phyloP scores from a whole-genome alignment of 2,888 invertebrate species.

The Steromphala cineraria region DNA sequence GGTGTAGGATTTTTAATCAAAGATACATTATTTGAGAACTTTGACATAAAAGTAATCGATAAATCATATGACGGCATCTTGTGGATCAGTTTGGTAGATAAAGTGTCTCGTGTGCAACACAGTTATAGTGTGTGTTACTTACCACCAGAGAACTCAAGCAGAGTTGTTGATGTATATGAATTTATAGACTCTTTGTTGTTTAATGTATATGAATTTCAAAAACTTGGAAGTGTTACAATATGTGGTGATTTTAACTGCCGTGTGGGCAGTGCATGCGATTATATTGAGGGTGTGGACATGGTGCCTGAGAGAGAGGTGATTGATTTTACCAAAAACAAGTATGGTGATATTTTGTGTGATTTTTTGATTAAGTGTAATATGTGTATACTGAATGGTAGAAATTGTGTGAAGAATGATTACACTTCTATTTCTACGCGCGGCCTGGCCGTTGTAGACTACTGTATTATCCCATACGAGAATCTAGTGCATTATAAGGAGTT shows the following conservation, averaged over 20 bases:
- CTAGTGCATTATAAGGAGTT: neutral
- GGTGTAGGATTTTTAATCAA: too few relatives aligned
- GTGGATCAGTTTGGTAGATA: neutral
- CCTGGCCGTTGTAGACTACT: neutral
- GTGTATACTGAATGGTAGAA: neutral
- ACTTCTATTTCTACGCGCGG: neutral
- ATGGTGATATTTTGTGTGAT: neutral
- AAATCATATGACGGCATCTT: constrained; percentile 11
- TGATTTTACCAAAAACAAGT: neutral
- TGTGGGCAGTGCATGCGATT: neutral
- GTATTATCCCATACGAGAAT: neutral
- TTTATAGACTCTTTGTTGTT: neutral
- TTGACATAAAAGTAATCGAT: neutral
- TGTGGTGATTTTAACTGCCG: neutral
- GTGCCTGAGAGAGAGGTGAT: neutral
- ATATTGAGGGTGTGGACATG: neutral
- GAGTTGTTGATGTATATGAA: neutral
- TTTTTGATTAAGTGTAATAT: neutral
- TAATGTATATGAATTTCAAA: neutral
- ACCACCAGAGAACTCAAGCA: neutral
- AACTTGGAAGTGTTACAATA: neutral
- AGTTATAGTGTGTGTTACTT: neutral
- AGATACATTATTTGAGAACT: too few relatives aligned
- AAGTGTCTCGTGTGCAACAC: neutral
- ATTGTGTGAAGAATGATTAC: neutral